These are phyloP conservation scores for Dermochelys coriacea DNA, from an alignment of 2,797 vertebrate genomes.

Conservation along the genomic window DNA sequence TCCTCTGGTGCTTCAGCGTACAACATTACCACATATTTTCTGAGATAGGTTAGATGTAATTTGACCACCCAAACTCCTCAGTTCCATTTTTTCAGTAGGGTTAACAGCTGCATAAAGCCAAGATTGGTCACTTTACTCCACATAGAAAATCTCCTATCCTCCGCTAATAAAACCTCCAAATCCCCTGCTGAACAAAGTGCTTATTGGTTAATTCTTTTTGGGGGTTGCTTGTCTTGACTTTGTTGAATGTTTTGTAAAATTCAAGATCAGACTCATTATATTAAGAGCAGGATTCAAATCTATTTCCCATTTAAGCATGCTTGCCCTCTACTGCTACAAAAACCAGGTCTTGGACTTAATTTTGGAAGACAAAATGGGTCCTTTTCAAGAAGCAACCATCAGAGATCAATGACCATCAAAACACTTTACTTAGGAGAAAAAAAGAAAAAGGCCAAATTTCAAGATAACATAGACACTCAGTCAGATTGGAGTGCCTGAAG, in stretches of 20 bases:
- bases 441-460: conserved; percentile 36
- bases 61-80: neutral
- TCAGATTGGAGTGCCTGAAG: conserved; percentile 36
- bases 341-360: neutral
- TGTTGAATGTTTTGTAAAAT: conserved; percentile 59
- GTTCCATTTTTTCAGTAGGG: conserved; percentile 5
- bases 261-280: neutral
- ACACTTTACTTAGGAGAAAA: neutral
- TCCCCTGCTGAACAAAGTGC: neutral
- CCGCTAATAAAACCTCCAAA: conserved; percentile 40
- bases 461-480: neutral
- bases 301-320: conserved; percentile 1
- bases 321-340: neutral
- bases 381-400: conserved; percentile 57
- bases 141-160: conserved; percentile 6
- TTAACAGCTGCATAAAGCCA: neutral
- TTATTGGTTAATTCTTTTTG: conserved; percentile 16
- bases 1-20: neutral
- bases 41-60: neutral
- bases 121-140: conserved; percentile 4
- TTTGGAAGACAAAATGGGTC: conserved; percentile 26
- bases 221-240: conserved; percentile 30
- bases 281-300: conserved; percentile 12
- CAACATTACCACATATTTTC: neutral
- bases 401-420: conserved; percentile 61